Base-by-base conservation (phyloP, 2,113 vertebrate genomes). In the Lophochroa leadbeateri region DNA sequence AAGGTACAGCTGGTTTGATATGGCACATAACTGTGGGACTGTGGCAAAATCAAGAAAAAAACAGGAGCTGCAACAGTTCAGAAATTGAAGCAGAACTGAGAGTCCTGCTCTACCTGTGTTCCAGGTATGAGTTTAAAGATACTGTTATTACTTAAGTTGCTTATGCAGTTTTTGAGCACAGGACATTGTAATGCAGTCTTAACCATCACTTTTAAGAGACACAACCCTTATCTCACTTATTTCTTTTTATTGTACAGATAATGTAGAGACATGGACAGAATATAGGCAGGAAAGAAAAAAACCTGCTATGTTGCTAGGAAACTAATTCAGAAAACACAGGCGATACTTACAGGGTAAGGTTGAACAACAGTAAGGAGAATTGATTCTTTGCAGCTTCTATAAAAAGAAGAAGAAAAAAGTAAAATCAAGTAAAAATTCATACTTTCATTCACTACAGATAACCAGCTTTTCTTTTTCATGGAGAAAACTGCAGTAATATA, bases 341-440 rank as follows among this genome's bases (percentile, higher is more conserved):
- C 10, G 19, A 83, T 97, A 97, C 99, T 99, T 98, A 99, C 99
- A 65, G 99, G 99, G 97, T 99, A 99, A 88, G 99, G 99, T 94
- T 99, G 99, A 96, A 99, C 98, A 92, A 99, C 99, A 37, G 99
- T 99, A 97, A 99, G 98, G 92, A 99, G 97, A 90, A 99, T 99
- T 84, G 99, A 99, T 98, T 99, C 99, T 97, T 99, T 99, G 98
- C 99, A 99, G 98, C 98, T 99, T 98, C 99, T 99, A 97, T 52
- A 98, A 97, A 96, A 84, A 83, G 67, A 86, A 87, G 71, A 97
- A 91, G 97, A 39, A 94, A 94, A 88, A 96, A 97, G 94, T 89
- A 96, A 96, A 95, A 90, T 71, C 85, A 88, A 94, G 86, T 68
- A 86, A 64, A 88, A 33, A 77, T 46, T 88, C 50, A 72, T 78